A percentile compares a stretch with the other conserved stretches of the same genome.
phyloP scores from a whole-genome alignment of 2,888 invertebrate genomes.

The Apotomis capreana region DNA sequence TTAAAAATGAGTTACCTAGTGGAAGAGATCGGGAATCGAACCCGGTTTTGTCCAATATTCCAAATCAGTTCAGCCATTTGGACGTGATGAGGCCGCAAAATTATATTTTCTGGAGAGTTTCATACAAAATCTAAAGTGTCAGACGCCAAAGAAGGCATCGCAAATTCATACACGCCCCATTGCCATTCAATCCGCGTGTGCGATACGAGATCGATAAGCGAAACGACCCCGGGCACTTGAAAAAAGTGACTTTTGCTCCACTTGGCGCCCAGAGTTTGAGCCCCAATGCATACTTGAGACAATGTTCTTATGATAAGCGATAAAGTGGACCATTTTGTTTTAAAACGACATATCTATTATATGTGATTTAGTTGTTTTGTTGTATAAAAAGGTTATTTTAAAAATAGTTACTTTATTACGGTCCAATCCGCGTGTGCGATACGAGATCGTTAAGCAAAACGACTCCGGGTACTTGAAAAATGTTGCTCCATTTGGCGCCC shows the following conservation, averaged over 20 bases:
- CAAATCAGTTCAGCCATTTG: too few relatives aligned
- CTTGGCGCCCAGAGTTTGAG: constrained; percentile 8
- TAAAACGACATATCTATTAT: too few relatives aligned
- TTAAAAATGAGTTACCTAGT: too few relatives aligned
- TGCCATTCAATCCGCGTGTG: constrained; percentile 65
- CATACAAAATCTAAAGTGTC: constrained; percentile 9
- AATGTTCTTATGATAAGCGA: too few relatives aligned
- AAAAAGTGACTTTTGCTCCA: constrained; percentile 45
- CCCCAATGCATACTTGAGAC: neutral
- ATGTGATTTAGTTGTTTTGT: too few relatives aligned
- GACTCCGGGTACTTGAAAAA: constrained; percentile 64
- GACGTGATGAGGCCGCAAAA: too few relatives aligned
- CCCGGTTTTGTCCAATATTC: too few relatives aligned
- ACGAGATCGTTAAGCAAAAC: constrained; percentile 72
- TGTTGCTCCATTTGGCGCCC: constrained; percentile 24
- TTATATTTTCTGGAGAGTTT: neutral
- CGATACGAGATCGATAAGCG: constrained; percentile 73
- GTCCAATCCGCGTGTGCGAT: constrained; percentile 66
- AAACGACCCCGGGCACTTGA: constrained; percentile 65
- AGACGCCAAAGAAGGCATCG: constrained; percentile 53
- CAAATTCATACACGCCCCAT: constrained; percentile 62
- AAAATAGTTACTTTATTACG: constrained; percentile 56
- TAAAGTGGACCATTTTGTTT: too few relatives aligned
- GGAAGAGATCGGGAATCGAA: too few relatives aligned
- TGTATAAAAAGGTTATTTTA: too few relatives aligned